These are phyloP conservation scores for Callaeas wilsoni DNA, from an alignment of 2,113 vertebrate genomes.

Conservation along the genomic window DNA sequence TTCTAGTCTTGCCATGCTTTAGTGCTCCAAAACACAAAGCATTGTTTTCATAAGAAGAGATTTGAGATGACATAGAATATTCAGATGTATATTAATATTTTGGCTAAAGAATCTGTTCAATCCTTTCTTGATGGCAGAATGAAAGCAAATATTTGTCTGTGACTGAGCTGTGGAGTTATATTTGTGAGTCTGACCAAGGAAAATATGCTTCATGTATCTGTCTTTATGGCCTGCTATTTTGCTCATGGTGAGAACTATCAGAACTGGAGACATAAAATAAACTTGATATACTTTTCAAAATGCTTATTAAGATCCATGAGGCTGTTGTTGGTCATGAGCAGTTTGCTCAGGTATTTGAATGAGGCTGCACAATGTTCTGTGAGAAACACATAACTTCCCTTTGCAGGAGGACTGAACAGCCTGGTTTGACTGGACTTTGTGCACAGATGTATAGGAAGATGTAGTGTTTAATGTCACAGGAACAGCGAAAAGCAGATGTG, in stretches of 20 bases:
- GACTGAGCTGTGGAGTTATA: not conserved
- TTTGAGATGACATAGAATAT: not conserved
- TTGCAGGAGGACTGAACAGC: not conserved
- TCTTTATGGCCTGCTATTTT: not conserved
- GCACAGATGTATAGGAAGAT: not conserved
- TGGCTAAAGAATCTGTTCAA: not conserved
- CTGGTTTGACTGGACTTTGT: not conserved
- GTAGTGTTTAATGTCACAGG: not conserved
- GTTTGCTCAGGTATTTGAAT: not conserved
- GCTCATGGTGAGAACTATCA: not conserved
- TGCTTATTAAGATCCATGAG: not conserved
- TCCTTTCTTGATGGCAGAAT: not conserved
- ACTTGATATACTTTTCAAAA: not conserved
- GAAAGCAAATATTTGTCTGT: not conserved
- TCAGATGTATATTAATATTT: not conserved
- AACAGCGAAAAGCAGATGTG: not conserved
- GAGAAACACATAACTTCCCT: not conserved
- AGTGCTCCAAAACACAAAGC: not conserved
- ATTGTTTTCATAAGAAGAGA: not conserved
- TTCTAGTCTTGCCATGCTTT: not conserved
- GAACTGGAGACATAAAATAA: not conserved
- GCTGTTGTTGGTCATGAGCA: not conserved
- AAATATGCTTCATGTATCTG: not conserved
- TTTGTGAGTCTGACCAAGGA: conserved; percentile 14
- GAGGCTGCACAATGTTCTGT: not conserved